Percentiles rank a stretch among this genome's conserved stretches.
phyloP scores from a whole-genome alignment of 1,140 invertebrate species.

The Leptinotarsa undecemlineata region DNA sequence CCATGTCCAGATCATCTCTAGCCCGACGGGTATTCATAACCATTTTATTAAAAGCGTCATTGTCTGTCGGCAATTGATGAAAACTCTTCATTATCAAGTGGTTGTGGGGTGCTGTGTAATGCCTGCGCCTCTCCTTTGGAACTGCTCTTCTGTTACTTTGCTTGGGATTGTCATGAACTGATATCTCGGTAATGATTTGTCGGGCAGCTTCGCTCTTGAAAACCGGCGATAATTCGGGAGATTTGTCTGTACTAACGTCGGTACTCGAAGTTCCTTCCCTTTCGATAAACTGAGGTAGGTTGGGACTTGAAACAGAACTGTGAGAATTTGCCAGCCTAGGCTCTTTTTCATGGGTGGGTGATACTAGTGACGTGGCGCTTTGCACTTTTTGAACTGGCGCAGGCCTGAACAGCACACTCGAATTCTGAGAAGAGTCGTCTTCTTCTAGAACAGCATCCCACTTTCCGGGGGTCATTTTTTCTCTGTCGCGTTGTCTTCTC shows the following conservation, averaged over 20 bases:
- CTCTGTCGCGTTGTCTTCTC: conserved; percentile 75
- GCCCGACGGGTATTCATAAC: conserved; percentile 58
- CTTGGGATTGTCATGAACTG: conserved; percentile 56
- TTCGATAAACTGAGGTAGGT: conserved; percentile 39
- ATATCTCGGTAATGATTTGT: conserved; percentile 83
- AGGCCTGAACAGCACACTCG: conserved; percentile 44
- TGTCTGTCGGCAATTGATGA: conserved; percentile 44
- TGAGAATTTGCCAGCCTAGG: conserved; percentile 35
- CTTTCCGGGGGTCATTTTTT: conserved; percentile 52
- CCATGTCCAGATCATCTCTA: conserved; percentile 85
- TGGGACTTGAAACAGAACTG: conserved; percentile 43
- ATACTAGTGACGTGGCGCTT: conserved; percentile 36
- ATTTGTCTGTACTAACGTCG: conserved; percentile 41
- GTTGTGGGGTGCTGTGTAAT: conserved; percentile 81
- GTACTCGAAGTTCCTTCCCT: conserved; percentile 22
- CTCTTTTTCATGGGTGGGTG: conserved; percentile 27
- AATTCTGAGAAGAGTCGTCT: conserved; percentile 46
- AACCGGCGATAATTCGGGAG: conserved; percentile 62
- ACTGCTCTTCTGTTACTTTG: conserved; percentile 61
- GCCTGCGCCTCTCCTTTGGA: conserved; percentile 79
- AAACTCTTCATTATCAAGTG: conserved; percentile 50
- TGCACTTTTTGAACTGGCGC: conserved; percentile 42
- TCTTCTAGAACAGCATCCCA: conserved; percentile 51
- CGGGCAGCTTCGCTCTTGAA: conserved; percentile 84
- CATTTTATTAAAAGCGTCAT: conserved; percentile 44